These are phyloP conservation scores for Rotaria magnacalcarata DNA, from an alignment of 2,888 invertebrate species.

Conservation along the genomic window DNA sequence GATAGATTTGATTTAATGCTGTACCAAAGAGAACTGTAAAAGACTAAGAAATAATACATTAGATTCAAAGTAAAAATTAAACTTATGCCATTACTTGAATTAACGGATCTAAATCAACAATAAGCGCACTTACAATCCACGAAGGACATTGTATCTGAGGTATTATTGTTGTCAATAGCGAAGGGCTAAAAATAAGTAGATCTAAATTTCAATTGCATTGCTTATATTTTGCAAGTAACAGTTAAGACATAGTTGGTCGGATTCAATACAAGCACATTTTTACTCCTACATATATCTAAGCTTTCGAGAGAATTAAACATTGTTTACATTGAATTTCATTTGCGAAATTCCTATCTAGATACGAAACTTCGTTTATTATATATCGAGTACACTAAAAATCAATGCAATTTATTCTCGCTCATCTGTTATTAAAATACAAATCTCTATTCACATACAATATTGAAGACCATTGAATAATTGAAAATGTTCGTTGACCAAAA, in stretches of 20 bases:
- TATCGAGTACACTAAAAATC: no score
- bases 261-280: no score
- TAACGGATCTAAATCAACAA: background rate
- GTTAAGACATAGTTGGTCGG: no score
- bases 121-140: background rate
- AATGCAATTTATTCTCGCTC: no score
- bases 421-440: no score
- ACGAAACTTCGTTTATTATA: no score
- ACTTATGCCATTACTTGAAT: background rate
- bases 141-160: background rate
- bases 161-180: background rate
- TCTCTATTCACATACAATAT: background rate
- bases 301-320: no score
- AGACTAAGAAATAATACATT: background rate
- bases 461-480: background rate
- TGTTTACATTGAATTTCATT: no score
- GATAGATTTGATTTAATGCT: conserved; percentile 8
- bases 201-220: no score
- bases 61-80: background rate
- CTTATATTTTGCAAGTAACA: no score
- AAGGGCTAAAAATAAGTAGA: background rate
- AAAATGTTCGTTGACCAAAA: conserved; percentile 8
- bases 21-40: background rate
- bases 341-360: no score
- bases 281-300: no score